Evolutionary conservation across 2,113 vertebrate species (phyloP).

Genomic region (Synchiropus splendidus): DNA sequence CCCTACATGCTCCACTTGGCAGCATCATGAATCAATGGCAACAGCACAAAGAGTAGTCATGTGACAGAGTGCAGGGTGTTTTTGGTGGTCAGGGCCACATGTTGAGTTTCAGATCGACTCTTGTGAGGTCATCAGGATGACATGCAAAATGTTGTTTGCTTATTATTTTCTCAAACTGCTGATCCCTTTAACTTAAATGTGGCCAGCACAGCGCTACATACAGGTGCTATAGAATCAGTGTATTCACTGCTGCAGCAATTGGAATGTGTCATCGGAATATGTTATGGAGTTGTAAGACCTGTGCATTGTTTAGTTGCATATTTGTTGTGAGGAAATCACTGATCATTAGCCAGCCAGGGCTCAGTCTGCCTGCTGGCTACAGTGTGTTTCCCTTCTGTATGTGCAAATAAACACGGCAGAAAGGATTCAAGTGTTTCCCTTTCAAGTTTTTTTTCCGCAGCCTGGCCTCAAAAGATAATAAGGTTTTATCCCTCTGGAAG

Average conservation of each 20-base stretch:
- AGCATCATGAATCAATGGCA: constrained; percentile 46
- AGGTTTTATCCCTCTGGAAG: constrained; percentile 5
- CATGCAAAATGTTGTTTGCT: neutral
- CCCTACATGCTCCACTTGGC: constrained; percentile 30
- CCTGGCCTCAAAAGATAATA: constrained; percentile 12
- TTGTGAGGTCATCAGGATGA: no score
- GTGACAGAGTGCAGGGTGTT: neutral
- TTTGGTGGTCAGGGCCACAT: constrained; percentile 5
- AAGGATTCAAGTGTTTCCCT: constrained; percentile 10
- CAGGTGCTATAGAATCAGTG: no score
- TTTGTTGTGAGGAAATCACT: constrained; percentile 16
- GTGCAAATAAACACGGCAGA: constrained; percentile 10
- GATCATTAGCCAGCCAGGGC: constrained; percentile 12
- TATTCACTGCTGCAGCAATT: no score
- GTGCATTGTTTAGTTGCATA: constrained; percentile 11
- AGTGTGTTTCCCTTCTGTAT: constrained; percentile 4
- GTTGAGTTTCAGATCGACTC: neutral
- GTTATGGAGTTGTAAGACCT: no score
- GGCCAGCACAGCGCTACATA: no score
- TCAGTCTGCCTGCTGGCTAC: constrained; percentile 10
- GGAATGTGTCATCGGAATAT: no score
- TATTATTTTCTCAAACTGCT: no score
- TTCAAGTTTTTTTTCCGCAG: constrained; percentile 12
- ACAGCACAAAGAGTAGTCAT: constrained; percentile 2
- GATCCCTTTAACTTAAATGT: no score